Percentiles rank a stretch among this genome's conserved stretches.
These are phyloP conservation scores for Gymnogyps californianus DNA, from an alignment of 2,113 vertebrate species.

Conservation along the genomic window DNA sequence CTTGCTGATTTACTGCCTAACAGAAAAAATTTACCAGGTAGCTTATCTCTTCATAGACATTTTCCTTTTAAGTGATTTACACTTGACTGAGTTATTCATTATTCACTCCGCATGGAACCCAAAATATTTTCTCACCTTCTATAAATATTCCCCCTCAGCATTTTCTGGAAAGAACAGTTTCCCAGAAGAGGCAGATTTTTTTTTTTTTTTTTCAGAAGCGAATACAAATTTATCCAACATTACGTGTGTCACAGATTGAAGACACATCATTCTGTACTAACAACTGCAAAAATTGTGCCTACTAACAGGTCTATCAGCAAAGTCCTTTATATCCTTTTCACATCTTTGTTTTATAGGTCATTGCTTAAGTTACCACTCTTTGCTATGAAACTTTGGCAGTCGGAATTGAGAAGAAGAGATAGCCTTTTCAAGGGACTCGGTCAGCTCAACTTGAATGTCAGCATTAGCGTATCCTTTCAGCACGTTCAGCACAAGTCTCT, in stretches of 20 bases:
- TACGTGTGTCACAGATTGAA: background rate
- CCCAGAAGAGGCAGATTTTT: background rate
- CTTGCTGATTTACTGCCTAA: background rate
- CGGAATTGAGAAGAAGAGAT: background rate
- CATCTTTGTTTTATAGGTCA: background rate
- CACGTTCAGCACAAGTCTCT: background rate
- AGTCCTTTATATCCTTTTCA: background rate
- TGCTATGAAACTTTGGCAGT: background rate
- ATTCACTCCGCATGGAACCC: conserved; percentile 7
- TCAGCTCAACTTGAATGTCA: background rate
- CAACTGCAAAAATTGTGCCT: background rate
- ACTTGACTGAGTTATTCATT: conserved; percentile 21
- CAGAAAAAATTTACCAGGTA: background rate
- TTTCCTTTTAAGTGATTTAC: conserved; percentile 22
- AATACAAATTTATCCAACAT: background rate
- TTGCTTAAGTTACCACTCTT: background rate
- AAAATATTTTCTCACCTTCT: conserved; percentile 51
- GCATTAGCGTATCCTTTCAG: background rate
- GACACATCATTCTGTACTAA: background rate
- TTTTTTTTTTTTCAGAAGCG: background rate
- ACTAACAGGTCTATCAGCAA: background rate
- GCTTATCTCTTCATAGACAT: conserved; percentile 4
- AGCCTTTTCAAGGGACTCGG: background rate
- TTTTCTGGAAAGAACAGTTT: conserved; percentile 21
- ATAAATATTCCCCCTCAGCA: conserved; percentile 5